Evolutionary conservation across 2,888 invertebrate genomes (phyloP), one percentile per base, ranked within the genome.

Genomic region (Caenorhabditis sp.): DNA sequence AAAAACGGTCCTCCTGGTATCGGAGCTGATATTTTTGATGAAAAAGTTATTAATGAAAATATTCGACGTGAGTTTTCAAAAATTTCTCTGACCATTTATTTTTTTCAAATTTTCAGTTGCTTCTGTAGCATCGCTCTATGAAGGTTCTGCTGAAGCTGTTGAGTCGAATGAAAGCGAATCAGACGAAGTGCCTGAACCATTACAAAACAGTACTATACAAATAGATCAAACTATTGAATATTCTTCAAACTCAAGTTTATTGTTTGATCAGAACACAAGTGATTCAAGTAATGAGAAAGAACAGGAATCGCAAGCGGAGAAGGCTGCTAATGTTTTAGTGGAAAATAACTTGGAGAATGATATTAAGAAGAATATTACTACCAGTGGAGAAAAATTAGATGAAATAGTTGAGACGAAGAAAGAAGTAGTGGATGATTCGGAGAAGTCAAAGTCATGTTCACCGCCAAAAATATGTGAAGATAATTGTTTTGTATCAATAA

Each of bases 401-500:
- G 23, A 57, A 31, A 36, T 36, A 5, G 5, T 36, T 5, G 31
- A 3, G 57, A 8, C 7, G 31, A 57, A 57, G n/a, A 25, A 10
- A 12, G 10, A 27, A 57, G n/a, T 57, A n/a, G 27, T 23, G 57
- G 26, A 12, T 23, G 64, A 64, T 21, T 61, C 57, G 10, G 58
- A 64, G 26, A 56, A 25, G 4, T 1, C 23, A 20, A 31, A 4
- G n/a, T 0, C 50, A 0, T 83, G 83, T 59, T 75, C 82, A 1
- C 70, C 83, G 1, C 84, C 84, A 25, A 59, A 59, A 54, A 65
- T 81, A 12, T 86, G 86, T 54, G 79, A 67, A 0, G 73, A 75
- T 54, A 86, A 86, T 52, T 86, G 86, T 60, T 85, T 85, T 60
- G 77, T 86, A 17, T 71, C 70, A 3, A 71, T 86, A 8, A 81